These are phyloP conservation scores for Calliphora vomitoria DNA, from an alignment of 2,888 invertebrate genomes.

Conservation along the genomic window DNA sequence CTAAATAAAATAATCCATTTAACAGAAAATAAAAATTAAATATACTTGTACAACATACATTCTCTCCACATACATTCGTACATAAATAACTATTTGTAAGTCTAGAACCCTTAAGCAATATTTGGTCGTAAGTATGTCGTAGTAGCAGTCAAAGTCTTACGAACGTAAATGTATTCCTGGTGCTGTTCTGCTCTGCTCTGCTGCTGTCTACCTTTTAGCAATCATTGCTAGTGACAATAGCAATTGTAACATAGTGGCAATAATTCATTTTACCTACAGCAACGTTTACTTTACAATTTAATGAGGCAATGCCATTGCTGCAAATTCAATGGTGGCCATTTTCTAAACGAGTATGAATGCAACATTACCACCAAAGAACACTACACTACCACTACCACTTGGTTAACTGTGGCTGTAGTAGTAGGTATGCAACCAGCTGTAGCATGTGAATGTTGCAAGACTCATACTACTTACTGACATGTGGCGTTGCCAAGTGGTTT, in stretches of 20 bases:
- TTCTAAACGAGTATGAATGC: slow-evolving; percentile 32
- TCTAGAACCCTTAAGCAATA: slow-evolving; percentile 64
- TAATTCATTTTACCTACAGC: slow-evolving; percentile 75
- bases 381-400: slow-evolving; percentile 55
- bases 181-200: neutral
- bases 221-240: slow-evolving; percentile 73
- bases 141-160: neutral
- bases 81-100: slow-evolving; percentile 60
- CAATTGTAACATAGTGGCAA: slow-evolving; percentile 73
- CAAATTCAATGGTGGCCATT: slow-evolving; percentile 62
- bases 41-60: slow-evolving; percentile 4
- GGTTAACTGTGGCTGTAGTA: slow-evolving; percentile 13
- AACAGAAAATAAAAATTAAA: slow-evolving; percentile 36
- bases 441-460: slow-evolving; percentile 43
- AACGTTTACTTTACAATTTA: slow-evolving; percentile 71
- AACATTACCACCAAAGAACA: neutral
- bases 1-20: slow-evolving; percentile 36
- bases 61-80: neutral
- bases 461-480: slow-evolving; percentile 44
- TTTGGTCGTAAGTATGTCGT: neutral
- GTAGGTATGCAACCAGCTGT: slow-evolving; percentile 3
- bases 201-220: slow-evolving; percentile 63
- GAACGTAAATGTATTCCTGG: neutral
- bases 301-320: slow-evolving; percentile 67
- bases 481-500: slow-evolving; percentile 70